These are phyloP conservation scores for Cyaniris semiargus DNA, from an alignment of 2,888 invertebrate species.

Conservation along the genomic window DNA sequence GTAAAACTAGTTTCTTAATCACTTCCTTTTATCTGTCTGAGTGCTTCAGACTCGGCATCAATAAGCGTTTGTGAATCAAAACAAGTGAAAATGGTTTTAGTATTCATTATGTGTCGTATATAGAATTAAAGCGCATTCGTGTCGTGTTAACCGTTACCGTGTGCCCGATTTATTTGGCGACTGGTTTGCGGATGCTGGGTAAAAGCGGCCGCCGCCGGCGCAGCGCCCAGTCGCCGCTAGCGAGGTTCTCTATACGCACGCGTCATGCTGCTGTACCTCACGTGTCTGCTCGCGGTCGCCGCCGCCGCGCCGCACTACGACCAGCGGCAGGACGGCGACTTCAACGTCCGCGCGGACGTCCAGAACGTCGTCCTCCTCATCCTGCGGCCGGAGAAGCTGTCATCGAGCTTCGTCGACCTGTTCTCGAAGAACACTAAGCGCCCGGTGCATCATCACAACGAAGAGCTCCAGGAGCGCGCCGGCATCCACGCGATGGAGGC, in stretches of 20 bases:
- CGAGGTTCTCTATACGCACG: conserved; percentile 59
- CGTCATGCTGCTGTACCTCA: conserved; percentile 58
- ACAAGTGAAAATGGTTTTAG: conserved; percentile 30
- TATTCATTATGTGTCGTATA: conserved; percentile 44
- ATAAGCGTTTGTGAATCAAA: conserved; percentile 11
- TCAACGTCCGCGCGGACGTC: conserved; percentile 86
- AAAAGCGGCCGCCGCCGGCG: conserved; percentile 68
- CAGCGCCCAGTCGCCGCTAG: conserved; percentile 60
- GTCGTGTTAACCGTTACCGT: conserved; percentile 74
- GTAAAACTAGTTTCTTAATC: not conserved
- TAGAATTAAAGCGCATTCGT: conserved; percentile 52
- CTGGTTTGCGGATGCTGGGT: conserved; percentile 65
- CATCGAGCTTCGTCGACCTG: conserved; percentile 47
- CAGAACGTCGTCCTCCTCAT: conserved; percentile 87
- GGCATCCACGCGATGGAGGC: conserved; percentile 71
- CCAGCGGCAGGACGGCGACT: conserved; percentile 88
- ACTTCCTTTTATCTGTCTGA: not conserved
- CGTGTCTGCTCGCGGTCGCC: conserved; percentile 54
- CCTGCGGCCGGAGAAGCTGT: conserved; percentile 73
- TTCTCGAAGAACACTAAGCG: conserved; percentile 48
- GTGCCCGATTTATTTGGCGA: conserved; percentile 70
- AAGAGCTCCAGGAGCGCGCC: conserved; percentile 60
- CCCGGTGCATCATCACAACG: conserved; percentile 35
- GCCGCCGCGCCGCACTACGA: conserved; percentile 74
- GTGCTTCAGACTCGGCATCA: not conserved